Evolutionary conservation across 2,797 vertebrate genomes (phyloP), one percentile per base, ranked within the genome.

Genomic region (Muraenolepis orangiensis): DNA sequence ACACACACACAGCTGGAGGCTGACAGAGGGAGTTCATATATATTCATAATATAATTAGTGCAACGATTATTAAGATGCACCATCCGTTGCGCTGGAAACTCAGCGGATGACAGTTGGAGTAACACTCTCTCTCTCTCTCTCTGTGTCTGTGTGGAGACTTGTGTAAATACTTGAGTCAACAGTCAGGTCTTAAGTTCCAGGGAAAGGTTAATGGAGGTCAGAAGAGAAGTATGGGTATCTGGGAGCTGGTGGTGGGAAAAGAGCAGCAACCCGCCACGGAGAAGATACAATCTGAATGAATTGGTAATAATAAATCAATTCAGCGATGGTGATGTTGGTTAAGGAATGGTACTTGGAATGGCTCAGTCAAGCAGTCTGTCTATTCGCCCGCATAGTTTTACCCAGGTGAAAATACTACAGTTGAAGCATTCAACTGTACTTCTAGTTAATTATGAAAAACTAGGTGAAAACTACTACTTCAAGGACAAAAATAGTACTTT

Each of bases 11-110:
- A 30, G 77, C 82, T n/a, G 80, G 84, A 82, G 77, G 78, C 74
- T 32, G 77, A 79, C 85, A 79, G 76, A 31, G 80, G 29, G 81
- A 83, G 84, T 79, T 84, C 73, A 78, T 72, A 73, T 79, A 81
- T 89, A 86, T 90, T 90, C 90, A 89, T 88, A 88, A 81, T 87
- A 85, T 91, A 88, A 91, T 92, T 92, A 87, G 87, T 85, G 84
- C 82, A 87, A 80, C 87, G 87, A 91, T 86, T 89, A 89, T 90
- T 90, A 82, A 85, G 82, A 85, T 83, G 84, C 84, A 82, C 81
- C 77, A 73, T 83, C 81, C 71, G 80, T 77, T 82, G 75, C 78
- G 82, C 77, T 83, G 72, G 81, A 88, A 87, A 86, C n/a, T 38
- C 73, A 77, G n/a, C 5, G 61, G 82, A 88, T 79, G 83, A 79